phyloP scores from a whole-genome alignment of 2,888 invertebrate species.

The Sinotaia quadrata region DNA sequence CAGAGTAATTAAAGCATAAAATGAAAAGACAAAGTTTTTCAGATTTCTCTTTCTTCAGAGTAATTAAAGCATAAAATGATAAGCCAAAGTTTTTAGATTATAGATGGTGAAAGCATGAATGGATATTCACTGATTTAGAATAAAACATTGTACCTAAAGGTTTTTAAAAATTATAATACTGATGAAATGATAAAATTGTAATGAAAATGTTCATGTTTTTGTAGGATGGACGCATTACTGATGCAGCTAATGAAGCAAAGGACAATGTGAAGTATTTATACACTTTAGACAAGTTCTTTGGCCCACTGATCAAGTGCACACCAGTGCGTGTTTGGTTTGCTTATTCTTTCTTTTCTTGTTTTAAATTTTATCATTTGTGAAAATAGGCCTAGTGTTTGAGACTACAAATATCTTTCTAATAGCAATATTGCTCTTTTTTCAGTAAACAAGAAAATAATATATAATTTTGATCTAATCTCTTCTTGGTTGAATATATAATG shows the following conservation, averaged over 20 bases:
- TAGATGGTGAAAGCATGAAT: too few species aligned
- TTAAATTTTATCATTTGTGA: too few species aligned
- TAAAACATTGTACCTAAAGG: background rate
- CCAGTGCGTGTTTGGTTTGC: conserved; percentile 82
- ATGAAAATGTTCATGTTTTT: conserved; percentile 7
- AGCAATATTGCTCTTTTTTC: too few species aligned
- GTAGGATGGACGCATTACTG: conserved; percentile 88
- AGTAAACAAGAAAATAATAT: too few species aligned
- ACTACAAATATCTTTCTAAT: too few species aligned
- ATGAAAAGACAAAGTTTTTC: too few species aligned
- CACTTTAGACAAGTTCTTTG: conserved; percentile 94
- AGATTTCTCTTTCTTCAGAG: background rate
- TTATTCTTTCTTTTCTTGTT: background rate
- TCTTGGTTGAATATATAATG: too few species aligned
- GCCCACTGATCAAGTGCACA: conserved; percentile 91
- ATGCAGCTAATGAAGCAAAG: conserved; percentile 94
- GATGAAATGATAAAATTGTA: background rate
- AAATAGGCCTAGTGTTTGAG: too few species aligned
- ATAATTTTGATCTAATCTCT: too few species aligned
- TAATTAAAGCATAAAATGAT: too few species aligned
- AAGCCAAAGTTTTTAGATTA: too few species aligned
- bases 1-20: background rate
- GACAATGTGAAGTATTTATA: conserved; percentile 96
- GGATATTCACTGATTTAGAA: too few species aligned
- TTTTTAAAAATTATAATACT: background rate